Evolutionary conservation across 2,797 vertebrate species (phyloP), one percentile per base, ranked within the genome.

Genomic region (Sardinella longiceps): DNA sequence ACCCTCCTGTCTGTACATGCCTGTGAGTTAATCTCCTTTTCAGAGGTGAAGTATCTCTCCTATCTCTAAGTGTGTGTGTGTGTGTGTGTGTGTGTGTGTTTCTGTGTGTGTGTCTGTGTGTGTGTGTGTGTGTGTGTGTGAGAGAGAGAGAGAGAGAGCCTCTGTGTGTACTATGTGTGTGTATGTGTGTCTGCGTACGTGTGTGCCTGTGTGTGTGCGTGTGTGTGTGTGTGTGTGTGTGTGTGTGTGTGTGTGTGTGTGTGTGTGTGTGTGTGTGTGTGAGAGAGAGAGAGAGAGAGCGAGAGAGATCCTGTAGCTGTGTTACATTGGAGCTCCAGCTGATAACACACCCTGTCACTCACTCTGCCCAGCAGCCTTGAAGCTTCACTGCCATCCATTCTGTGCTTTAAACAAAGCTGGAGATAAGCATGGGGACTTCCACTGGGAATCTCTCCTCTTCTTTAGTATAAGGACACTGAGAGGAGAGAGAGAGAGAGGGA

Each of bases 311-410:
- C 63, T 70, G 14, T 33, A 70, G 30, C 30, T 70, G 63, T 33
- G 33, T 12, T 70, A 70, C 63, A 70, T 14, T 70, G 63, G 63
- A 70, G 28, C 30, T 33, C 18, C 63, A 37, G 63, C 63, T 70
- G 63, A 70, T 70, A 70, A 33, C 63, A 70, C 63, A 70, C 63
- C 30, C 63, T 70, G 63, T 30, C 63, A 33, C 63, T 70, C 30
- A 70, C 37, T 70, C 30, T 18, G 63, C 63, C 30, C 63, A 70
- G 63, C 63, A 70, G 63, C 63, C 30, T 15, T 63, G 25, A 30
- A 33, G 63, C 63, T 70, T 70, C 63, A 70, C 28, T 70, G 11
- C 11, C 12, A 37, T 18, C 28, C 11, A 30, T 33, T 70, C 33
- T 39, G 10, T 39, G 20, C 23, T 66, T 48, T n/a, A 58, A 43